Percentiles rank a stretch among this genome's conserved stretches.
Evolutionary conservation across 2,113 vertebrate species (phyloP).

Genomic region (Poecile atricapillus): DNA sequence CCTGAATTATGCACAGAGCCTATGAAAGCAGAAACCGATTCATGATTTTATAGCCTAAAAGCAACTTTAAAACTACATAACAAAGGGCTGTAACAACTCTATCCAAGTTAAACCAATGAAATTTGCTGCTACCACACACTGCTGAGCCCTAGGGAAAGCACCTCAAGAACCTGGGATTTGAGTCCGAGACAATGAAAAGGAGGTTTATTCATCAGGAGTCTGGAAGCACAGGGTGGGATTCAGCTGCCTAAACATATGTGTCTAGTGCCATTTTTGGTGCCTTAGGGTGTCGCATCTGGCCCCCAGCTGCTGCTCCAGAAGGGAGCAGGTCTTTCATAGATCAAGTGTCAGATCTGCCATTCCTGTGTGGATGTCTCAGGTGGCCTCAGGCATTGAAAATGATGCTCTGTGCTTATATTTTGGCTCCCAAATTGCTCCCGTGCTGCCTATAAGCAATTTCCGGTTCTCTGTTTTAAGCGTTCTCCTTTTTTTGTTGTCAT

Average conservation of each 20-base stretch:
- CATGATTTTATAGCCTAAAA: slow-evolving; percentile 52
- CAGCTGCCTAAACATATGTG: slow-evolving; percentile 39
- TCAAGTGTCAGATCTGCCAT: slow-evolving; percentile 20
- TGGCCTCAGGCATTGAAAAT: slow-evolving; percentile 11
- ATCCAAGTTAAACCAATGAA: slow-evolving; percentile 51
- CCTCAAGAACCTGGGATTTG: slow-evolving; percentile 44
- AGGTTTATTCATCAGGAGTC: slow-evolving; percentile 44
- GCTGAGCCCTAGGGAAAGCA: slow-evolving; percentile 54
- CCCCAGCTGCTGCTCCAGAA: slow-evolving; percentile 42
- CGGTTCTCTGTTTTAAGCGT: background rate
- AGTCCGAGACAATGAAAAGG: slow-evolving; percentile 22
- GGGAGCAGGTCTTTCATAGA: slow-evolving; percentile 14
- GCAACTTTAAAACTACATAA: slow-evolving; percentile 48
- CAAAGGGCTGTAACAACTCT: slow-evolving; percentile 51
- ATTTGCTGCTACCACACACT: slow-evolving; percentile 11
- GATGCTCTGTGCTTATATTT: background rate
- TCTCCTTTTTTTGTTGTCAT: background rate
- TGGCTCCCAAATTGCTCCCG: background rate
- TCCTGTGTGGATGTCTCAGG: background rate
- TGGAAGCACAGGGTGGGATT: slow-evolving; percentile 44
- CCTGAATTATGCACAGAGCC: background rate
- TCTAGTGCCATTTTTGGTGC: slow-evolving; percentile 46
- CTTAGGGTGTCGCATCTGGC: slow-evolving; percentile 3
- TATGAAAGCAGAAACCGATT: slow-evolving; percentile 43
- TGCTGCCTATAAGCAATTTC: background rate